Conservation (phyloP, 2,113 vertebrate genomes). For the Patagioenas fasciata region DNA sequence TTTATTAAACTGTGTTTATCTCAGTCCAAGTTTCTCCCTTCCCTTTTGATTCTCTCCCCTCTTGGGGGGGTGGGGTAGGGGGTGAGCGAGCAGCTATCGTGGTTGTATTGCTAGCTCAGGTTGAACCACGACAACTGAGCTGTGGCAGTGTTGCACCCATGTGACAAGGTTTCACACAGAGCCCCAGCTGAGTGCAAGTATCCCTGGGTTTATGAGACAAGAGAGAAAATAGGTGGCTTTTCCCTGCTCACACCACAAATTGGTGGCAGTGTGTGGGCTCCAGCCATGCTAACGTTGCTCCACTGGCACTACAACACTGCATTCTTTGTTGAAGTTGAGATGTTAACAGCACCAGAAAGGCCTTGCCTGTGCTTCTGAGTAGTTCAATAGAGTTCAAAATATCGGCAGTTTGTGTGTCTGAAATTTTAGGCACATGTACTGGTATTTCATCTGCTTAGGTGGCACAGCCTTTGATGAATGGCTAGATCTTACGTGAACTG, state of each 20-base stretch:
- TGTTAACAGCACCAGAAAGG: neutral
- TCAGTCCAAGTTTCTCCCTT: no score
- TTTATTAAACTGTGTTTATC: no score
- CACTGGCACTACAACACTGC: neutral
- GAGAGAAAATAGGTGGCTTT: neutral
- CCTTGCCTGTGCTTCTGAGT: neutral
- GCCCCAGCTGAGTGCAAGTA: neutral
- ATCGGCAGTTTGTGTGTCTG: neutral
- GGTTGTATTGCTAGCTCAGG: no score
- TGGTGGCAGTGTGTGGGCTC: neutral
- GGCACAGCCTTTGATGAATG: neutral
- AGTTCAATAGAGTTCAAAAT: neutral
- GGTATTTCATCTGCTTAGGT: neutral
- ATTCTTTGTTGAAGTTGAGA: neutral
- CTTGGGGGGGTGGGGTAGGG: no score
- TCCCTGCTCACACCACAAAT: neutral
- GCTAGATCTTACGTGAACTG: rapidly evolving
- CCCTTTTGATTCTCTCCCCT: no score
- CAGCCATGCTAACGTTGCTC: neutral
- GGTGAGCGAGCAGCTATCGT: no score
- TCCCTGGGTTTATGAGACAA: neutral
- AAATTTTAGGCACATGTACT: neutral
- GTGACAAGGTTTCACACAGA: neutral
- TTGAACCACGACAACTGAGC: neutral
- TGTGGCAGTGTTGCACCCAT: neutral